A percentile compares a stretch with the other conserved stretches of the same genome.
These are phyloP conservation scores for Acanthoscelides obtectus DNA, from an alignment of 2,888 invertebrate species.

Conservation along the genomic window DNA sequence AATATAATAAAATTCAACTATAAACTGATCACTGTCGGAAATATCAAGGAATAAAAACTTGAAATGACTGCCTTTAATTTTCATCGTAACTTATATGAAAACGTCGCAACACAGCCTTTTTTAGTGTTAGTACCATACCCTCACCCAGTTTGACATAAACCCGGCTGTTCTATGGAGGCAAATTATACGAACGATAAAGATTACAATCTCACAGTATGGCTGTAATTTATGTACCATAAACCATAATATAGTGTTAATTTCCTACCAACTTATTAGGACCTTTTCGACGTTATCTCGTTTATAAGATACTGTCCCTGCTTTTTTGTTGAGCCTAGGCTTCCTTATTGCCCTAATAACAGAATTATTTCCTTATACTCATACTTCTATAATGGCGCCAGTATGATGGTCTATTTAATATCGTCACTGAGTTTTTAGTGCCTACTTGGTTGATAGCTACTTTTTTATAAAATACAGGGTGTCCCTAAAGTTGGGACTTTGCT, in stretches of 20 bases:
- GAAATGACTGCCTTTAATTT: neutral
- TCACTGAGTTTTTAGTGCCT: no score
- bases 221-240: constrained; percentile 3
- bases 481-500: no score
- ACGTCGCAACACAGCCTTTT: neutral
- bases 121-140: neutral
- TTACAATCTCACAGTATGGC: neutral
- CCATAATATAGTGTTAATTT: neutral
- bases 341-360: neutral
- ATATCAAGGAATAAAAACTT: no score
- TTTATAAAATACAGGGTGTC: no score
- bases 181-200: constrained; percentile 2
- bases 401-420: no score
- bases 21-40: no score
- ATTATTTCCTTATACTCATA: no score
- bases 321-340: neutral
- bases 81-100: neutral
- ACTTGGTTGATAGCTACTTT: no score
- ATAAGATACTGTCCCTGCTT: neutral
- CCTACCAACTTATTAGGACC: neutral
- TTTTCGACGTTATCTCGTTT: neutral
- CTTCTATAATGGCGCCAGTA: no score
- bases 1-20: no score
- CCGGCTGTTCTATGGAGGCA: neutral
- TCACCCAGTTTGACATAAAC: neutral